Conservation (phyloP, 2,888 invertebrate species). For the Drosophila kokeensis region DNA sequence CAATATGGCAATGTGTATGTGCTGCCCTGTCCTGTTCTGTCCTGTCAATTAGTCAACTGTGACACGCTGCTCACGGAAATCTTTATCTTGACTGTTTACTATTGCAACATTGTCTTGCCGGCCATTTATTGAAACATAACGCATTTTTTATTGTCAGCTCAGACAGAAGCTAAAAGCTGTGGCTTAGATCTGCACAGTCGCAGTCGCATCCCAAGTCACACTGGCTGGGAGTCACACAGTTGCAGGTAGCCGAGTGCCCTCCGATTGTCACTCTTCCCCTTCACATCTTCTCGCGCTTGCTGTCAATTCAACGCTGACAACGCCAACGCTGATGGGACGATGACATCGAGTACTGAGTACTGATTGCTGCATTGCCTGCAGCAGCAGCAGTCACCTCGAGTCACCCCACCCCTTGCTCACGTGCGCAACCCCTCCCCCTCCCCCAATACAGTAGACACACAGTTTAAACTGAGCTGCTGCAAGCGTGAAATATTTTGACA, state of each 20-base stretch:
- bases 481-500: slow-evolving; percentile 82
- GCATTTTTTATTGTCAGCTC: slow-evolving; percentile 75
- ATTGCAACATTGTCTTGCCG: slow-evolving; percentile 64
- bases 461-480: slow-evolving; percentile 16
- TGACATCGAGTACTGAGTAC: slow-evolving; percentile 63
- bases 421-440: slow-evolving; percentile 46
- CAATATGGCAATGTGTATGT: slow-evolving; percentile 51
- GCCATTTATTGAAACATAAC: slow-evolving; percentile 78
- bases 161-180: slow-evolving; percentile 33
- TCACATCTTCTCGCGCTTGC: background rate
- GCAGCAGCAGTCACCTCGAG: slow-evolving; percentile 14
- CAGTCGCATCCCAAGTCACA: slow-evolving; percentile 2
- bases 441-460: background rate
- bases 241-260: slow-evolving; percentile 76
- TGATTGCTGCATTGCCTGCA: slow-evolving; percentile 42
- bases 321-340: slow-evolving; percentile 73
- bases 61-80: slow-evolving; percentile 57
- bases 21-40: slow-evolving; percentile 24
- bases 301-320: slow-evolving; percentile 49
- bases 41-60: slow-evolving; percentile 74
- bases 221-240: slow-evolving; percentile 70
- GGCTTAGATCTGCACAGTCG: slow-evolving; percentile 42
- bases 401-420: slow-evolving; percentile 62
- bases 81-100: slow-evolving; percentile 68
- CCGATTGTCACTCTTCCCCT: slow-evolving; percentile 50